Evolutionary conservation across 1,140 invertebrate genomes (phyloP).

Genomic region (Eciton burchellii): DNA sequence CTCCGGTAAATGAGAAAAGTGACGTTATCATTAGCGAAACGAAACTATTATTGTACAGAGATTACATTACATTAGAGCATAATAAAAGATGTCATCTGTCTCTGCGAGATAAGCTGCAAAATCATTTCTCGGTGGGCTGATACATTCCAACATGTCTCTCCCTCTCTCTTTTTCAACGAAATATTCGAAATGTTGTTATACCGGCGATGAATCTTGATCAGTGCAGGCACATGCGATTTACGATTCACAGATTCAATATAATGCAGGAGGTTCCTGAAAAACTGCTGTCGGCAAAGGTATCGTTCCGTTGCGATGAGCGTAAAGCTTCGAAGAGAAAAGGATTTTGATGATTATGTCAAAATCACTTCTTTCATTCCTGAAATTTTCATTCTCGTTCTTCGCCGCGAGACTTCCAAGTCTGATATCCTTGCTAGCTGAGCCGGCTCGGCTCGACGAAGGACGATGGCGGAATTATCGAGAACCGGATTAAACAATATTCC

Average conservation of each 20-base stretch:
- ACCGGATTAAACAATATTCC: constrained; percentile 11
- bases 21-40: neutral
- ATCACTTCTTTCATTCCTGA: neutral
- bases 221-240: constrained; percentile 9
- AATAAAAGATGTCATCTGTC: constrained; percentile 10
- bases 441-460: neutral
- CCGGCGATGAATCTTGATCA: constrained; percentile 24
- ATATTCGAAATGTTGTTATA: constrained; percentile 57
- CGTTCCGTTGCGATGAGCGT: neutral
- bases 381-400: neutral
- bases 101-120: constrained; percentile 4
- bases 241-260: constrained; percentile 18
- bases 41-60: constrained; percentile 21
- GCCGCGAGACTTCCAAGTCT: neutral
- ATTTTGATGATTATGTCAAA: neutral
- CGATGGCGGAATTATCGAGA: constrained; percentile 17
- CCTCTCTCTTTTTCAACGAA: constrained; percentile 20
- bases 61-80: constrained; percentile 15
- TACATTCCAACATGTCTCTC: constrained; percentile 39
- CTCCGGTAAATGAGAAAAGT: neutral
- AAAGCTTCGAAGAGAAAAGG: neutral
- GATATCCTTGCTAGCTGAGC: neutral
- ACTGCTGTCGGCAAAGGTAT: constrained; percentile 21
- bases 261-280: constrained; percentile 7
- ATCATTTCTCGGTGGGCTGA: constrained; percentile 42